Evolutionary conservation across 2,113 vertebrate genomes (phyloP).

Genomic region (Cercocebus atys): DNA sequence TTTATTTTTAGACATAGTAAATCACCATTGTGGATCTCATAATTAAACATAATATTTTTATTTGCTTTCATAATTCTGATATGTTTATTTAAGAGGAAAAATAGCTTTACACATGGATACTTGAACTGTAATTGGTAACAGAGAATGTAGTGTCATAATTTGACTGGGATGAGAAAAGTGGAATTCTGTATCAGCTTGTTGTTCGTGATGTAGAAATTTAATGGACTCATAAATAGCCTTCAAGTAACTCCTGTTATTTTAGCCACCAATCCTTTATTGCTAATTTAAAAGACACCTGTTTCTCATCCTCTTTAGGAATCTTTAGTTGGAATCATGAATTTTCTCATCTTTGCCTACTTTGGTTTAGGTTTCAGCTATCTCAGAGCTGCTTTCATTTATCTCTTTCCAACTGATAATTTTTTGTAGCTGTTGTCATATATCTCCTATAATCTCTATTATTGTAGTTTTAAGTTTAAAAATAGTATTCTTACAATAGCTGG

Average conservation of each 20-base stretch:
- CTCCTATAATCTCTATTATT: neutral
- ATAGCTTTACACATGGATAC: neutral
- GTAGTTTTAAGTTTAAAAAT: neutral
- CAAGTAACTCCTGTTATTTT: neutral
- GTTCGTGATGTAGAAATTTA: neutral
- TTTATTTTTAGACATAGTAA: neutral
- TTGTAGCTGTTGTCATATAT: neutral
- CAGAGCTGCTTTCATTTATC: neutral
- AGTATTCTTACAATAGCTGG: neutral
- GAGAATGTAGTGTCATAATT: neutral
- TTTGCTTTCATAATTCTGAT: neutral
- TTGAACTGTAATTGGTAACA: neutral
- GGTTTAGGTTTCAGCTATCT: neutral
- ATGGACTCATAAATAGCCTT: neutral
- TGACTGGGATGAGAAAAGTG: neutral
- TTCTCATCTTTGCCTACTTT: neutral
- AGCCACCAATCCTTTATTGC: neutral
- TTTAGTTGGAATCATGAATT: neutral
- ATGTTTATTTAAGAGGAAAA: neutral
- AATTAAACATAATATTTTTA: neutral
- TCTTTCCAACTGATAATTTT: neutral
- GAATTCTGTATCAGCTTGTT: neutral
- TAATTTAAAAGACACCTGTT: neutral
- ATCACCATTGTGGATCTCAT: neutral
- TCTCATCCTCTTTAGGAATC: neutral